Evolutionary conservation across 2,888 invertebrate species (phyloP).

Genomic region (Piscicola geometra): DNA sequence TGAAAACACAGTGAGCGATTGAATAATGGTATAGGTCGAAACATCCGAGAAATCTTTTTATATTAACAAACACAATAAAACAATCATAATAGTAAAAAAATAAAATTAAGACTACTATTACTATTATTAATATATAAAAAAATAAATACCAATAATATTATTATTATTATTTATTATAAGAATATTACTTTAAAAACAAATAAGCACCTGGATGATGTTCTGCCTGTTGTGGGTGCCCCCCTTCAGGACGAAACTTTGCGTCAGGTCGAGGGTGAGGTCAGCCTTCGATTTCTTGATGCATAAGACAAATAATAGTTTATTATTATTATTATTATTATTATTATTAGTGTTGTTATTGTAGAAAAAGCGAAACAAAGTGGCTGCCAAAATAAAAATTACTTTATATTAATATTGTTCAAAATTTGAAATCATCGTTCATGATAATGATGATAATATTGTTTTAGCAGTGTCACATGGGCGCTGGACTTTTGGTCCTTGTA

Average conservation of each 20-base stretch:
- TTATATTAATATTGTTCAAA: not conserved
- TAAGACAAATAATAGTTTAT: not conserved
- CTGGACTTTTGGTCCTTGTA: conserved; percentile 29
- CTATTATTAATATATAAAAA: no score
- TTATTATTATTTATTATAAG: no score
- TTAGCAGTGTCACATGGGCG: conserved; percentile 23
- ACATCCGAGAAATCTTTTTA: no score
- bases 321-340: conserved; percentile 10
- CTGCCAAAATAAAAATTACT: not conserved
- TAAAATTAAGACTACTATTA: no score
- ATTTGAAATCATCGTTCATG: no score
- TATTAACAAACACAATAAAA: no score
- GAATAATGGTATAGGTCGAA: no score
- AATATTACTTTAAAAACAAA: no score
- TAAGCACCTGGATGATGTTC: conserved; percentile 26
- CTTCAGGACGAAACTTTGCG: conserved; percentile 14
- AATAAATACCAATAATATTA: no score
- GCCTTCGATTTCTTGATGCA: conserved; percentile 13
- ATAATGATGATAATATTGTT: no score
- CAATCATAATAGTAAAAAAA: no score
- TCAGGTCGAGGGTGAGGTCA: conserved; percentile 10
- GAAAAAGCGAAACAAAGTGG: not conserved
- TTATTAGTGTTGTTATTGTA: conserved; percentile 6
- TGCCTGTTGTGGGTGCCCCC: conserved; percentile 26
- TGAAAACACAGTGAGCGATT: no score